Percentiles rank a stretch among this genome's conserved stretches.
These are phyloP conservation scores for Chydorus sphaericus DNA, from an alignment of 2,888 invertebrate species.

Conservation along the genomic window DNA sequence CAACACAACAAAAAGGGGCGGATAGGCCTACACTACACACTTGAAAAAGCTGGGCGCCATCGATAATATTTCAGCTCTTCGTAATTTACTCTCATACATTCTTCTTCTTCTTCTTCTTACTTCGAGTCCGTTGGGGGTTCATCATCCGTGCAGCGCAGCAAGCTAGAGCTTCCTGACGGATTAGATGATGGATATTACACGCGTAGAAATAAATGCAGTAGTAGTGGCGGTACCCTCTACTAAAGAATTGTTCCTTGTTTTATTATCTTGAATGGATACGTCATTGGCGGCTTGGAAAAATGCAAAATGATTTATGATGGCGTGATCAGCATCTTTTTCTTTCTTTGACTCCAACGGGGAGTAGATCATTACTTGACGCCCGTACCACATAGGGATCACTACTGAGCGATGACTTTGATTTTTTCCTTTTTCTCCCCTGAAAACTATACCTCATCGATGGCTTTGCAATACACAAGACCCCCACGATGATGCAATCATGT, in stretches of 20 bases:
- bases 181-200: neutral
- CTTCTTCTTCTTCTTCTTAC: neutral
- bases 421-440: neutral
- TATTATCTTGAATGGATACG: neutral
- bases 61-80: too few relatives aligned
- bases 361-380: neutral
- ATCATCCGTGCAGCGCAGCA: too few relatives aligned
- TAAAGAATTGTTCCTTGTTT: too few relatives aligned
- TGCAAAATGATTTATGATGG: conserved; percentile 2
- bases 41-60: neutral
- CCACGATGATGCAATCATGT: neutral
- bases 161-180: neutral
- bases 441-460: neutral
- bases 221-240: too few relatives aligned
- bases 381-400: neutral
- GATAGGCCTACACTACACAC: neutral
- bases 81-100: neutral
- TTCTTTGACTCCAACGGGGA: neutral
- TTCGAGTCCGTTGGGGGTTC: too few relatives aligned
- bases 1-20: neutral
- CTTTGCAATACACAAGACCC: neutral
- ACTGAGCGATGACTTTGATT: neutral
- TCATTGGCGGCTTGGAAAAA: neutral
- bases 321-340: neutral
- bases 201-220: too few relatives aligned